These are phyloP conservation scores for Hylyphantes graminicola DNA, from an alignment of 1,140 invertebrate genomes.

Conservation along the genomic window DNA sequence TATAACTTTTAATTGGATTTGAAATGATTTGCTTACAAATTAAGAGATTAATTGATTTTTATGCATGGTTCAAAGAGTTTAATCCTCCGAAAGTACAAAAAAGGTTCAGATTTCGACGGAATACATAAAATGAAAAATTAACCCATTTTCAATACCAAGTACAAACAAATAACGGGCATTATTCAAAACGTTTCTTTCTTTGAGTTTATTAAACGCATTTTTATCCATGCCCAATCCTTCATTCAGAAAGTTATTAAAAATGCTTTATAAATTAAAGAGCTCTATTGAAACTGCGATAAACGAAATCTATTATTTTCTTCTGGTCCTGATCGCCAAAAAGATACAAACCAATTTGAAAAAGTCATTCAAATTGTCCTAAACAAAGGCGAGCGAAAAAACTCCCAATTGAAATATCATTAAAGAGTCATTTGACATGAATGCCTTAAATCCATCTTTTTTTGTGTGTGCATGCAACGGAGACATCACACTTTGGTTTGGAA, in stretches of 20 bases:
- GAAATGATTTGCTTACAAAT: too few species aligned
- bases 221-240: background rate
- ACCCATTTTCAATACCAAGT: background rate
- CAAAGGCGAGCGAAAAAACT: slow-evolving; percentile 27
- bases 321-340: slow-evolving; percentile 5
- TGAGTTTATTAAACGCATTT: slow-evolving; percentile 10
- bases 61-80: too few species aligned
- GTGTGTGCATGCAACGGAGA: too few species aligned
- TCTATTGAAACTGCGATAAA: slow-evolving; percentile 31
- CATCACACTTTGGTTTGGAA: too few species aligned
- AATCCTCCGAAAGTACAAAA: too few species aligned
- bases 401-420: slow-evolving; percentile 55
- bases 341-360: slow-evolving; percentile 39
- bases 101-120: too few species aligned
- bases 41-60: too few species aligned
- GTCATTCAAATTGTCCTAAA: slow-evolving; percentile 50
- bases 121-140: too few species aligned
- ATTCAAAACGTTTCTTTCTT: slow-evolving; percentile 19
- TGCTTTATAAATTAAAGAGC: slow-evolving; percentile 30
- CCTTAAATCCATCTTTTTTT: too few species aligned
- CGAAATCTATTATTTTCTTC: slow-evolving; percentile 17
- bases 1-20: too few species aligned
- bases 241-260: slow-evolving; percentile 37
- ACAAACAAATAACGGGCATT: slow-evolving; percentile 25
- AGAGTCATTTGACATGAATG: background rate